These are phyloP conservation scores for Clivina fossor DNA, from an alignment of 2,888 invertebrate species.

Conservation along the genomic window DNA sequence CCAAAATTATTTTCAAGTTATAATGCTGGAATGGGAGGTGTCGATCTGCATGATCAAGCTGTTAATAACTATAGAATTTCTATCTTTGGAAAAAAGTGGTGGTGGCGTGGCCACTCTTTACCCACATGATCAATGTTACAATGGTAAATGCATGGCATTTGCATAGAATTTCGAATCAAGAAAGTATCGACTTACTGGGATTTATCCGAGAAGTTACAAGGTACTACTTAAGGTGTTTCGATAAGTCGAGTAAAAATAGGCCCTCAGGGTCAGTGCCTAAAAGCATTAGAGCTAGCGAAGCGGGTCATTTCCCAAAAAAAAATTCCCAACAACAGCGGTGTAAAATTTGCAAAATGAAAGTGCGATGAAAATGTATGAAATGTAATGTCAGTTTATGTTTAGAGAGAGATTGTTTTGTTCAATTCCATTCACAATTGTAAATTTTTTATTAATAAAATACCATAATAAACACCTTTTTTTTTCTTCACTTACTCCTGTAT, in stretches of 20 bases:
- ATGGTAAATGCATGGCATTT: conserved; percentile 1
- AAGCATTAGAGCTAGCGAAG: not conserved
- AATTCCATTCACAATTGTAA: conserved; percentile 3
- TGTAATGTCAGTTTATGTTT: conserved; percentile 8
- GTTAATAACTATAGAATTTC: conserved; percentile 15
- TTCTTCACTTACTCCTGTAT: conserved; percentile 1
- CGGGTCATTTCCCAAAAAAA: conserved; percentile 6
- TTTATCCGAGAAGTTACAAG: not conserved
- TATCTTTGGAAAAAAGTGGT: conserved; percentile 1
- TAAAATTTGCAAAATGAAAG: not conserved
- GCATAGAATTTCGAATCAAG: not conserved
- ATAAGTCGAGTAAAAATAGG: not conserved
- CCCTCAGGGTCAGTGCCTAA: not conserved
- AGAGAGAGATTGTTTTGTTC: conserved; percentile 2
- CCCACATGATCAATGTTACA: conserved; percentile 6
- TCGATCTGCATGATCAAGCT: conserved; percentile 4
- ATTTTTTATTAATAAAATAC: conserved; percentile 7
- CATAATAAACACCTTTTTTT: not conserved
- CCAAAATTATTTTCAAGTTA: conserved; percentile 16
- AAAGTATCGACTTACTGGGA: not conserved
- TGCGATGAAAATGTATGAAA: conserved; percentile 4
- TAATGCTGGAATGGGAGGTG: conserved; percentile 2
- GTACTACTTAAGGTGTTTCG: not conserved
- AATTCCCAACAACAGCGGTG: no score
- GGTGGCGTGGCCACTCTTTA: conserved; percentile 7